These are phyloP conservation scores for Melinaea menophilus DNA, from an alignment of 2,888 invertebrate species.

Conservation along the genomic window DNA sequence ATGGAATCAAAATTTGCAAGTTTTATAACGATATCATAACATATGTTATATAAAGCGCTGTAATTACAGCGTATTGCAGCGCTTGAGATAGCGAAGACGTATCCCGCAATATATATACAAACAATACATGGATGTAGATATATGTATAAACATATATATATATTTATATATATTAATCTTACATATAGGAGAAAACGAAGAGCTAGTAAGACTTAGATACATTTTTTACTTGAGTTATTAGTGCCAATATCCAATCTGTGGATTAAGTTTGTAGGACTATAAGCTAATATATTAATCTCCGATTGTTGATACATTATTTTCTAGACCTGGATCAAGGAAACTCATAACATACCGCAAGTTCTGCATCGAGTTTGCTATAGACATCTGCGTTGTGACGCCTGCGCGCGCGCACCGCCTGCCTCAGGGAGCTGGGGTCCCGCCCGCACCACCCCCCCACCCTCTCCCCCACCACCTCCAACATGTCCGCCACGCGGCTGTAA, in stretches of 20 bases:
- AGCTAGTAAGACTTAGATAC: too few species aligned
- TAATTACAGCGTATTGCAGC: neutral
- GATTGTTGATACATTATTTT: neutral
- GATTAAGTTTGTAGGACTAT: too few species aligned
- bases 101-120: neutral
- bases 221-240: too few species aligned
- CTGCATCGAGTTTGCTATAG: conserved; percentile 58
- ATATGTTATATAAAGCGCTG: neutral
- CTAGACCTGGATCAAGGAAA: neutral
- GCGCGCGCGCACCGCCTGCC: conserved; percentile 61
- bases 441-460: conserved; percentile 74
- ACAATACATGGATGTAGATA: too few species aligned
- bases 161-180: too few species aligned
- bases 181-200: too few species aligned
- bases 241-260: too few species aligned
- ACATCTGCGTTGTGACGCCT: conserved; percentile 49
- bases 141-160: too few species aligned
- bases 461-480: conserved; percentile 77
- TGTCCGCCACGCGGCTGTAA: conserved; percentile 72
- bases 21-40: neutral
- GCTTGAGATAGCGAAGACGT: neutral
- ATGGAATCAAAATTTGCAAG: conserved; percentile 5
- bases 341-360: conserved; percentile 50
- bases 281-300: too few species aligned
- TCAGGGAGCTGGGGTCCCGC: conserved; percentile 57